Base-by-base conservation (phyloP, 2,888 invertebrate genomes). In the Baccha elongata region DNA sequence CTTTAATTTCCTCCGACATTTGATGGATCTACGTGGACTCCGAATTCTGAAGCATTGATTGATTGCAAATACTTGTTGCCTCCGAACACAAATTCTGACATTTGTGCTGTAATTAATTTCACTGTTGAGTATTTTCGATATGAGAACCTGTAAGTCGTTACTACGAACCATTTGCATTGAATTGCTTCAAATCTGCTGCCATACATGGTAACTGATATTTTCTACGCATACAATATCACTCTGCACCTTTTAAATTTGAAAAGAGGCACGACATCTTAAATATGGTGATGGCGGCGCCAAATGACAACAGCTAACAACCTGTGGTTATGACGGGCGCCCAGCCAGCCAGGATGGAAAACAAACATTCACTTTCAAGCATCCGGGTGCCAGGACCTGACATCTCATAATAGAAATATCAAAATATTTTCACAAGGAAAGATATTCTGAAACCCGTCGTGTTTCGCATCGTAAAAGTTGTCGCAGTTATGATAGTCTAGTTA, bases 361-460 rank as follows among this genome's bases (percentile, higher is more conserved):
- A 21, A 73, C 42, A 58, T 69, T 74, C 76, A 76, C 76, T 71
- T 67, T 65, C 48, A 55, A 26, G 37, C 60, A 81, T 81, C 76
- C 76, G 81, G 81, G 71, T 81, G 53, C 42, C 19, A 29, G 35
- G 4, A 32, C 2, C 50, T 58, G 50, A 37, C 40, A 35, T 55
- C 42, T 13, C 40, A 40, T 48, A 76, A 67, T 53, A 53, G 64
- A 68, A 69, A 69, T 37, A 48, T 79, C 73, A 79, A 62, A 79
- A 53, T 46, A 69, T 32, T 73, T 42, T 46, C 37, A 40, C 40
- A 40, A 6, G 11, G 29, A 37, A 48, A 50, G n/a, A 58, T 42
- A 46, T 46, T 46, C 32, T 37, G 11, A 50, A 50, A 35, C 21
- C 13, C 6, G 42, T 32, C 42, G n/a, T n/a, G n/a, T 2, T 11